phyloP scores from a whole-genome alignment of 2,113 vertebrate species.

The Pica pica region DNA sequence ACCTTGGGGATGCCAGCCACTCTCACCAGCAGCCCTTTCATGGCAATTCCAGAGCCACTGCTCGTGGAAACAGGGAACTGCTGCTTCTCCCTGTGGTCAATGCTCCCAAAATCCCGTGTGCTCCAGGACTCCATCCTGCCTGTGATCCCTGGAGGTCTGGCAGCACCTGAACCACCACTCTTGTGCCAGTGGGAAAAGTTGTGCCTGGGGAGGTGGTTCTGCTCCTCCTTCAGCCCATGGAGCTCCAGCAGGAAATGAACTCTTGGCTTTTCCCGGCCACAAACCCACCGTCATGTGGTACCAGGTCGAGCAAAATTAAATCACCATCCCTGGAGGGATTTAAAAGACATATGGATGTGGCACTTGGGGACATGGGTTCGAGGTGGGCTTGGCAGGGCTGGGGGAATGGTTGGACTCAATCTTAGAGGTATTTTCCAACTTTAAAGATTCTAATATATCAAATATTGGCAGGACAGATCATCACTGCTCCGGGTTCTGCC shows the following conservation, averaged over 20 bases:
- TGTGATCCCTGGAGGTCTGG: not conserved
- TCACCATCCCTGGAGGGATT: not conserved
- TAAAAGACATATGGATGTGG: not conserved
- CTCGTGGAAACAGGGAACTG: accelerated
- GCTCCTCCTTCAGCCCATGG: not conserved
- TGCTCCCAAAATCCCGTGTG: accelerated
- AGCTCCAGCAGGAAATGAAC: not conserved
- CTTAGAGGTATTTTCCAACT: not conserved
- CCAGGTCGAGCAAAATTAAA: not conserved
- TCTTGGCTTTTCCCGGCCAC: not conserved
- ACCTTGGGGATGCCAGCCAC: accelerated
- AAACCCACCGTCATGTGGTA: accelerated
- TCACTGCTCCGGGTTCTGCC: not conserved
- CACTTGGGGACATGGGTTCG: not conserved
- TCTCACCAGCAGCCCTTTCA: accelerated
- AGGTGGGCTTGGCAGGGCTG: not conserved
- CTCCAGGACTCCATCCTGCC: accelerated
- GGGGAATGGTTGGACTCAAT: accelerated
- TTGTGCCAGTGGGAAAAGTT: not conserved
- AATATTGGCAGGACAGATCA: not conserved
- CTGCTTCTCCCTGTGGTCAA: accelerated
- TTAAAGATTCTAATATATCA: accelerated
- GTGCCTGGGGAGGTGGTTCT: not conserved
- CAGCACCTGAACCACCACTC: accelerated
- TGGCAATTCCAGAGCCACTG: not conserved